These are phyloP conservation scores for Lepidurus couesii DNA, from an alignment of 1,140 invertebrate genomes.

Conservation along the genomic window DNA sequence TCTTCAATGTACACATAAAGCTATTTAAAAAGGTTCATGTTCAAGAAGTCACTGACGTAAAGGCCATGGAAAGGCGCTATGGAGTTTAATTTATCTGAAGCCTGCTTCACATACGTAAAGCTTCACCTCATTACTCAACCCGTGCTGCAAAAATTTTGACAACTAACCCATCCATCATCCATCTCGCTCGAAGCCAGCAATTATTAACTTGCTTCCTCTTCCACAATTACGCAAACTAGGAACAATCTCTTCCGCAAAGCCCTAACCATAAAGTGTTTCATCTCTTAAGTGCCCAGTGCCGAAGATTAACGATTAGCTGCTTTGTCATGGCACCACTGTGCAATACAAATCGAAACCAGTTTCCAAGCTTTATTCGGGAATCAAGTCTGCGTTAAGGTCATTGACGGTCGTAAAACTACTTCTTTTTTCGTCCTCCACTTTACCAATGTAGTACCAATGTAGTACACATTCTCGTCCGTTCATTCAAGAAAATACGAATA, in stretches of 20 bases:
- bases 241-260: too few relatives aligned
- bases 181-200: not conserved
- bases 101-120: not conserved
- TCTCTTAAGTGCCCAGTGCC: too few relatives aligned
- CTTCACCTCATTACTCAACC: not conserved
- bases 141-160: not conserved
- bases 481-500: not conserved
- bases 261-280: too few relatives aligned
- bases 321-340: not conserved
- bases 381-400: not conserved
- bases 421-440: not conserved
- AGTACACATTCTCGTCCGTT: not conserved
- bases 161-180: not conserved
- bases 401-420: not conserved
- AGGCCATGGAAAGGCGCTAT: not conserved
- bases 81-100: not conserved
- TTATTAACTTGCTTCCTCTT: not conserved
- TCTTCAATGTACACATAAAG: not conserved
- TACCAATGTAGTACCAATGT: not conserved
- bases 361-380: not conserved
- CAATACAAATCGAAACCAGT: not conserved
- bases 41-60: not conserved
- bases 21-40: not conserved
- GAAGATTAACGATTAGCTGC: too few relatives aligned
- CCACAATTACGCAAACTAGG: not conserved